Evolutionary conservation across 1,140 invertebrate species (phyloP), one percentile per base, ranked within the genome.

Genomic region (Platorchestia sp.): DNA sequence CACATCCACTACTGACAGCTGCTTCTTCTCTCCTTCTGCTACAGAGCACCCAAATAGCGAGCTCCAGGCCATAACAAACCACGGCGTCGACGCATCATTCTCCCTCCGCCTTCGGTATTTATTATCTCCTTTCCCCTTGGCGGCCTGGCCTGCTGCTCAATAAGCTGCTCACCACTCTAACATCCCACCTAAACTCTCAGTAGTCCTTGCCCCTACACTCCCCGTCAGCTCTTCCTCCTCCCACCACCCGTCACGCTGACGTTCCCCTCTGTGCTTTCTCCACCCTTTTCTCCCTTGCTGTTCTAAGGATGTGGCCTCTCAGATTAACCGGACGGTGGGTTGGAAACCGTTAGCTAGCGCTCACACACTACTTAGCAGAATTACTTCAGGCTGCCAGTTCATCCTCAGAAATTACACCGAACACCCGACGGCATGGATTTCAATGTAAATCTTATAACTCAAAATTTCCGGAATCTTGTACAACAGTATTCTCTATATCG

Each of bases 121-220:
- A 93, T 93, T 93, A 93, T 93, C 91, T 93, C 91, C 91, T 93
- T 93, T 93, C 91, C 91, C 91, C 91, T 93, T 93, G 91, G 91
- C 91, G 91, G 91, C 45, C 45, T 93, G 91, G 91, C 91, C 91
- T 93, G 91, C 91, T 93, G 91, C 91, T 93, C 91, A 93, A 93
- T 93, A 93, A 93, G 91, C 91, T 93, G 91, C 91, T 93, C 91
- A 93, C 91, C 91, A 47, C 91, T 93, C 91, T 93, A 93, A 93
- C 91, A 93, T 93, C 91, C 91, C 91, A 93, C 91, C 91, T 93
- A 93, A 93, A 93, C 91, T 93, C 91, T 93, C 91, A 93, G 87
- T 44, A 89, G 87, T 89, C 87, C 87, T 89, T 89, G 45, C 91
- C 45, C 43, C 91, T 45, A 90, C 87, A 90, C 41, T 19, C 91